Evolutionary conservation across 2,888 invertebrate species (phyloP), one percentile per base, ranked within the genome.

Genomic region (Rhabditoides inermis): DNA sequence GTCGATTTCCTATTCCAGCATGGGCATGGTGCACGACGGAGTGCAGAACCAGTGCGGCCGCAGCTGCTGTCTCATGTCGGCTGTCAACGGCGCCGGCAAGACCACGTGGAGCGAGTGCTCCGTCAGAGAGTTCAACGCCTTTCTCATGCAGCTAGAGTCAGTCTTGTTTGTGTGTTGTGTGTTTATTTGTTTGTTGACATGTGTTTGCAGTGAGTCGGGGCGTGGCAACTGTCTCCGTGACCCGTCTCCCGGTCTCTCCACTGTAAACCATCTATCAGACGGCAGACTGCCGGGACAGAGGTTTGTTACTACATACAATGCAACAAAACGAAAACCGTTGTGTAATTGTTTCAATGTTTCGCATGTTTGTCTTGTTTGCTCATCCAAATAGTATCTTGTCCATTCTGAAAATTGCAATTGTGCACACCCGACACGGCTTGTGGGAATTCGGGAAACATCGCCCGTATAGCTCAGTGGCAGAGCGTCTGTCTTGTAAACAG

Each of bases 1-100:
- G n/a, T n/a, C n/a, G n/a, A n/a, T 23, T 51, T 49, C 3, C n/a
- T 18, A 22, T 49, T 65, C 35, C 49, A 76, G 76, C 51, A 71
- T 76, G 68, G 76, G 76, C 46, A 76, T 76, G 76, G 74, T 77
- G 1, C 76, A 76, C 58, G 76, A 76, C 46, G 76, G 76, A 25
- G 75, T 74, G 26, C 74, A 76, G 54, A 76, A 76, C 54, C 69
- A 69, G 36, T 76, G 76, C 54, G 60, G 64, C 32, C 53, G 68
- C 6, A 64, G 67, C 5, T 73, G 75, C 44, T 76, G 72, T 57
- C 56, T 76, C 22, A 76, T 76, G 76, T 74, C 73, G 5, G 72
- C 75, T 0, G 73, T 76, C n/a, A 74, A 76, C 47, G 76, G 76
- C 36, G 75, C 75, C 25, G 76, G 76, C 10, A 76, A 76, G 55